Base-by-base conservation (phyloP, 2,113 vertebrate genomes). In the Ifrita kowaldi region DNA sequence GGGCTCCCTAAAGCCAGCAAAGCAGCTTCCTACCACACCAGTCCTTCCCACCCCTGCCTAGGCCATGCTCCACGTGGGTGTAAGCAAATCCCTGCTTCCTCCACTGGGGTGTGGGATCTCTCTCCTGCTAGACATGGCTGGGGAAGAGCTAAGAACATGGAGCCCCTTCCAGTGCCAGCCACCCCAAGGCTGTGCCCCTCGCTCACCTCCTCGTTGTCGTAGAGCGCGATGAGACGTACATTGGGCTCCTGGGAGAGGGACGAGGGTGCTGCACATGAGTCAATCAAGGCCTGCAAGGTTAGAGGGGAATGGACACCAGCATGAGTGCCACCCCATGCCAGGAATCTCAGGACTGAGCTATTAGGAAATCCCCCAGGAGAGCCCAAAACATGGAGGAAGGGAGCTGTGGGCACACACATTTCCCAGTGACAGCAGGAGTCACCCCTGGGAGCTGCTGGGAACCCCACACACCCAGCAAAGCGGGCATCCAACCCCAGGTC, bases 181-280 rank as follows among this genome's bases (percentile, higher is more conserved):
- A 42, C 35, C 11, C 56, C 81, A 42, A 0, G 0, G 21, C 32
- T 37, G 26, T 30, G 44, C 7, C 41, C 35, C n/a, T 80, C 3
- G 0, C 98, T 97, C 92, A 99, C 99, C 98, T 99, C 99, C 90
- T 99, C 99, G 0, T 99, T 99, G 98, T 99, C 99, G 3, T 99
- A 99, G 35, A 99, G 98, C 0, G 98, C 98, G 12, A 99, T 96
- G 98, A 99, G 97, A 74, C 99, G 98, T 89, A 99, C 92, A 2
- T 99, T 99, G 68, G 99, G 92, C 13, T 99, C 99, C 55, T 90
- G 83, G 39, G 93, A 95, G 75, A 99, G 98, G 59, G 99, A 98
- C 18, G 97, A 97, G 57, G 97, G 97, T 0, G 90, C 80, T 10
- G 98, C 21, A 1, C 98, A 99, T 5, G 99, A 99, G 46, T 99